Evolutionary conservation across 2,888 invertebrate genomes (phyloP).

Genomic region (Scaptomyza polygonia): DNA sequence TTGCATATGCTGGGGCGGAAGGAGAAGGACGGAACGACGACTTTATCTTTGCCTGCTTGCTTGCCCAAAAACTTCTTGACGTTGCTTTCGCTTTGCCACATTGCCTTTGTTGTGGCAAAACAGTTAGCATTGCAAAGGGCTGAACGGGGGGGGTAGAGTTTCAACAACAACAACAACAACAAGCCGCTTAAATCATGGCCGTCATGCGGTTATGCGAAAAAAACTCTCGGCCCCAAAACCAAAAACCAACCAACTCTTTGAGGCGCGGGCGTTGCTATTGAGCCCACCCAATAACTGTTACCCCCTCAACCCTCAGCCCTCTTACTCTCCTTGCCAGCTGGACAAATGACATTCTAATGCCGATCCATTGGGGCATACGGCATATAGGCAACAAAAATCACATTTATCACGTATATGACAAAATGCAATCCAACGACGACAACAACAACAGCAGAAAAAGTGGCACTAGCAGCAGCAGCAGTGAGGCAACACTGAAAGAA

Average conservation of each 20-base stretch:
- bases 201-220: slow-evolving; percentile 39
- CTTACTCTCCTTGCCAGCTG: slow-evolving; percentile 4
- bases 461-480: slow-evolving; percentile 10
- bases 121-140: slow-evolving; percentile 45
- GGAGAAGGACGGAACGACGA: neutral
- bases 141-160: neutral
- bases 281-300: slow-evolving; percentile 16
- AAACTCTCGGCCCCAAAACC: too few relatives aligned
- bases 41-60: slow-evolving; percentile 54
- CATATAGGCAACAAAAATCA: slow-evolving; percentile 51
- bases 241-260: too few relatives aligned
- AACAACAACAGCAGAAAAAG: slow-evolving; percentile 10
- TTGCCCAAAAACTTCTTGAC: slow-evolving; percentile 64
- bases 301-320: neutral
- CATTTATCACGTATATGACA: slow-evolving; percentile 73
- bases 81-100: slow-evolving; percentile 58
- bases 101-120: slow-evolving; percentile 72
- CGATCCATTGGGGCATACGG: slow-evolving; percentile 38
- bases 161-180: slow-evolving; percentile 2
- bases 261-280: slow-evolving; percentile 34
- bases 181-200: slow-evolving; percentile 60
- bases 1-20: slow-evolving; percentile 31
- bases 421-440: slow-evolving; percentile 56
- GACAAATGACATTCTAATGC: slow-evolving; percentile 73
- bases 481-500: neutral